Evolutionary conservation across 2,113 vertebrate genomes (phyloP).

Genomic region (Tenebrosternarchus preto): DNA sequence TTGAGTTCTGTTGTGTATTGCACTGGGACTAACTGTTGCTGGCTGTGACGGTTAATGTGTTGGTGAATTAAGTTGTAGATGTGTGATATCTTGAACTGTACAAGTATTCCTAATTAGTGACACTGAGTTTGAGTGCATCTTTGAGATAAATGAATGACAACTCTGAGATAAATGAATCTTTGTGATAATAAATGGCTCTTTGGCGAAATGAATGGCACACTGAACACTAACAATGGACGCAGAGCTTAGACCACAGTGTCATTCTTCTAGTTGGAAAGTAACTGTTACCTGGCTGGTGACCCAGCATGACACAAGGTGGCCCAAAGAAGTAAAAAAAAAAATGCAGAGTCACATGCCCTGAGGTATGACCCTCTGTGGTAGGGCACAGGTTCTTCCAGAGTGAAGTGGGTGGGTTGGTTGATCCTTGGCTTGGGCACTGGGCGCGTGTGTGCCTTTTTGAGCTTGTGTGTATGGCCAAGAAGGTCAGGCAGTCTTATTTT

Average conservation of each 20-base stretch:
- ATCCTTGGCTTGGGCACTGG: not conserved
- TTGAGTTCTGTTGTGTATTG: not conserved
- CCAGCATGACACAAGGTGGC: not conserved
- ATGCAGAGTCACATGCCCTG: constrained; percentile 37
- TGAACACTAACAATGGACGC: too few species aligned
- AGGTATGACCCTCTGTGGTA: constrained; percentile 31
- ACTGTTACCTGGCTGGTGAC: not conserved
- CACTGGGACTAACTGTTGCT: not conserved
- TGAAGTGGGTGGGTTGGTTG: not conserved
- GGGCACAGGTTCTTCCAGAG: constrained; percentile 50
- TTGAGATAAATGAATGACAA: not conserved
- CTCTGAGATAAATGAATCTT: too few species aligned
- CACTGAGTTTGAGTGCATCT: not conserved
- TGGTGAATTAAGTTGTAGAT: constrained; percentile 16
- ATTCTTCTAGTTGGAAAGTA: not conserved
- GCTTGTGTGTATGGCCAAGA: constrained; percentile 12
- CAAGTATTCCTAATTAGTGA: not conserved
- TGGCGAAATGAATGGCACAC: not conserved
- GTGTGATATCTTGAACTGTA: too few species aligned
- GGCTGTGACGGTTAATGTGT: constrained; percentile 28
- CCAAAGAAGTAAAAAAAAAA: not conserved
- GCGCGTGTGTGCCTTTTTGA: not conserved
- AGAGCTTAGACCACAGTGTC: not conserved
- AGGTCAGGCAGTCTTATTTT: constrained; percentile 20
- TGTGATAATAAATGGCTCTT: not conserved